Evolutionary conservation across 2,888 invertebrate genomes (phyloP).

Genomic region (Drosophila testacea): DNA sequence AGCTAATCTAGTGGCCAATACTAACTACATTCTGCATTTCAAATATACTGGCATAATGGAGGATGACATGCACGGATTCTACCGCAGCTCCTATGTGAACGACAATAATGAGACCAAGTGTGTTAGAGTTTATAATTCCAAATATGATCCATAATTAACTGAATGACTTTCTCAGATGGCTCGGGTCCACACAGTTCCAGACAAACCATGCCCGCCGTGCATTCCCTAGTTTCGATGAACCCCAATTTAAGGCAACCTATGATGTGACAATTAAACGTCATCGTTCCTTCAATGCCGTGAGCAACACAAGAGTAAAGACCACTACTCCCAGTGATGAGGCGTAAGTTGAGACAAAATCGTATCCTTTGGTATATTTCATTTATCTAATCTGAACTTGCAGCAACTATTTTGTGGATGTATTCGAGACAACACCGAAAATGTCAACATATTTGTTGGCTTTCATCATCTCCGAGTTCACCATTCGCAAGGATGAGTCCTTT

Average conservation of each 20-base stretch:
- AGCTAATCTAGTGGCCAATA: constrained; percentile 72
- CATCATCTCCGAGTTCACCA: constrained; percentile 88
- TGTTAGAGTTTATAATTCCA: constrained; percentile 14
- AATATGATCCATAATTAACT: neutral
- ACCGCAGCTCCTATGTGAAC: constrained; percentile 84
- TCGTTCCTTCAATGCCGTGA: constrained; percentile 73
- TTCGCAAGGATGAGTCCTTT: constrained; percentile 70
- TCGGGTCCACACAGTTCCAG: constrained; percentile 90
- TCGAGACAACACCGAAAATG: constrained; percentile 87
- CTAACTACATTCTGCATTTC: constrained; percentile 85
- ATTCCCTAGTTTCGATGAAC: constrained; percentile 93
- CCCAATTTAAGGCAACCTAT: constrained; percentile 89
- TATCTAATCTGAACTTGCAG: constrained; percentile 22
- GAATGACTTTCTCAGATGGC: constrained; percentile 84
- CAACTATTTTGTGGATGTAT: constrained; percentile 71
- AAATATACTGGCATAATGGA: constrained; percentile 86
- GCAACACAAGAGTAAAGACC: constrained; percentile 68
- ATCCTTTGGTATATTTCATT: neutral
- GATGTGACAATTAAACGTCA: constrained; percentile 85
- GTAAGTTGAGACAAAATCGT: constrained; percentile 59
- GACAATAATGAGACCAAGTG: constrained; percentile 82
- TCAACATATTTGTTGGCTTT: constrained; percentile 93
- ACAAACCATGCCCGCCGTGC: constrained; percentile 89
- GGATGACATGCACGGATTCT: constrained; percentile 86
- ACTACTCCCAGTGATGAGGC: constrained; percentile 28